phyloP scores from a whole-genome alignment of 2,888 invertebrate species.

The Tetranychus piercei region DNA sequence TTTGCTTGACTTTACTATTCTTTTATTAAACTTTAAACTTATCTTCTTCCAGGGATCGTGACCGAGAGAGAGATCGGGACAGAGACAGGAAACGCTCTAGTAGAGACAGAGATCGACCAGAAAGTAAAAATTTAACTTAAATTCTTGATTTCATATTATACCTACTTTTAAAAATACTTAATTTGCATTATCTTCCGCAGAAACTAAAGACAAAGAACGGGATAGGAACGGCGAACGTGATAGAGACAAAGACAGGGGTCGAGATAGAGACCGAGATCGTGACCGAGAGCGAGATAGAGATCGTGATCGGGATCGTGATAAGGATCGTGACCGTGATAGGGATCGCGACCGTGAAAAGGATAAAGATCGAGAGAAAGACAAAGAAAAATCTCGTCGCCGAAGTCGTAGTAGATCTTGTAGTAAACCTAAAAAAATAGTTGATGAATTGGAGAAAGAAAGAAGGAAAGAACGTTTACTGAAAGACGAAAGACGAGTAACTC shows the following conservation, averaged over 20 bases:
- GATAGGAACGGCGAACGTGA: constrained; percentile 3
- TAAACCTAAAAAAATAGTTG: constrained; percentile 6
- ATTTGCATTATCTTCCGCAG: not conserved
- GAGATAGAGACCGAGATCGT: constrained; percentile 4
- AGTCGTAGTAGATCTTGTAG: constrained; percentile 7
- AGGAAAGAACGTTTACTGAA: not conserved
- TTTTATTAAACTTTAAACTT: too few relatives aligned
- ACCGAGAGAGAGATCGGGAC: not conserved
- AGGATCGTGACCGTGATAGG: constrained; percentile 1
- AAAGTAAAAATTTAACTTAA: not conserved
- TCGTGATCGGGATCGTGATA: not conserved
- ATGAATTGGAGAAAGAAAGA: constrained; percentile 14
- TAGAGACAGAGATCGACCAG: constrained; percentile 9
- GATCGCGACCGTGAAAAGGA: constrained; percentile 12
- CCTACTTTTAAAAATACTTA: not conserved
- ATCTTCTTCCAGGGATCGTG: not conserved
- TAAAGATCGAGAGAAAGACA: constrained; percentile 6
- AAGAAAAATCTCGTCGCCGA: constrained; percentile 8
- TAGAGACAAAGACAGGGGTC: not conserved
- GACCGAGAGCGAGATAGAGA: constrained; percentile 10
- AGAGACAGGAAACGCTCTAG: constrained; percentile 1
- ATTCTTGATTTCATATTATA: not conserved
- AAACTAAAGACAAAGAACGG: not conserved
- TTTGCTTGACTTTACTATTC: not conserved
- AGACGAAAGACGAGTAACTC: not conserved